phyloP scores from a whole-genome alignment of 2,888 invertebrate species.

The Chrysotoxum bicinctum region DNA sequence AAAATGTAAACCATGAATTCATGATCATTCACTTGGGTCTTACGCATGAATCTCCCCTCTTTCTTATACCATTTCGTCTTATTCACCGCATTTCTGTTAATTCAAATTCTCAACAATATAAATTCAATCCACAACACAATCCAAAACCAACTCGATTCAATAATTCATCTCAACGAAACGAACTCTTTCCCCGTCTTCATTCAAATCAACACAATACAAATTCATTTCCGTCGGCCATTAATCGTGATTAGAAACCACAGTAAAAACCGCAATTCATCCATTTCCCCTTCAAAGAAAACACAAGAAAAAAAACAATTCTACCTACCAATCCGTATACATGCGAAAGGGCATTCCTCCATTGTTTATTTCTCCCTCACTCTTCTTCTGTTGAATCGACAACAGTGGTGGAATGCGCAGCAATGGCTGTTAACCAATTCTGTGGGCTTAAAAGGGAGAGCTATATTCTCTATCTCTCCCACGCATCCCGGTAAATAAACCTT shows the following conservation, averaged over 20 bases:
- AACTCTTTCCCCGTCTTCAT: background rate
- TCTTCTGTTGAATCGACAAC: background rate
- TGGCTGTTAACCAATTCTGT: constrained; percentile 32
- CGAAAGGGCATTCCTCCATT: constrained; percentile 34
- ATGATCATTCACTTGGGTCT: too few relatives aligned
- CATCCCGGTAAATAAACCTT: background rate
- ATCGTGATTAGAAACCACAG: constrained; percentile 51
- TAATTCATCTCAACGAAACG: background rate
- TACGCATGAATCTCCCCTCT: background rate
- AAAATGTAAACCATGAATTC: too few relatives aligned
- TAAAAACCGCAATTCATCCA: constrained; percentile 57
- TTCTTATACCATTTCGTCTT: background rate
- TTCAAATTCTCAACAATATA: background rate
- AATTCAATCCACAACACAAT: background rate
- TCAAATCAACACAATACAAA: background rate
- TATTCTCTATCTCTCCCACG: constrained; percentile 9
- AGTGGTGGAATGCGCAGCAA: constrained; percentile 41
- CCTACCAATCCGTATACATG: constrained; percentile 59
- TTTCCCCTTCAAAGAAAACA: constrained; percentile 34
- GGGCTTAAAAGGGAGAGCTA: background rate
- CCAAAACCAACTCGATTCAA: background rate
- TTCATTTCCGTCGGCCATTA: constrained; percentile 68
- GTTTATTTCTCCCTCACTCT: constrained; percentile 1
- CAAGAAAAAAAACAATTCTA: background rate
- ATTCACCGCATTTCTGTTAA: constrained; percentile 17